A percentile compares a stretch with the other conserved stretches of the same genome.
phyloP scores from a whole-genome alignment of 2,797 vertebrate species.

The Sciurus vulgaris region DNA sequence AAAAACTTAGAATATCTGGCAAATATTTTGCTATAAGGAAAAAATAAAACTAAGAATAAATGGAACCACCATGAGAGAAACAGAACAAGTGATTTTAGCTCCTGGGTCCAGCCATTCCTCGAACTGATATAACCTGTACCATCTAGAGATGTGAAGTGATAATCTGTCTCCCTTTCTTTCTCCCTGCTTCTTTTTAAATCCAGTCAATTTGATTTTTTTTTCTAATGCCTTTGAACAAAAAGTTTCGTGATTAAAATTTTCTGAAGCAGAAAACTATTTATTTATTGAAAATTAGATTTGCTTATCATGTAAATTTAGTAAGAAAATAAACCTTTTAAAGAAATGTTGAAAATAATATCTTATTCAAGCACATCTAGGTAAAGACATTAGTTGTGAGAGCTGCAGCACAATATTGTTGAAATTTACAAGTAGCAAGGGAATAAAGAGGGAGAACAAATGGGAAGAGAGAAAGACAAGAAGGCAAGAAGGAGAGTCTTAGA shows the following conservation, averaged over 20 bases:
- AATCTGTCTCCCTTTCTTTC: background rate
- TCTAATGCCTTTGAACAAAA: conserved; percentile 12
- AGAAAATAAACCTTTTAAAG: conserved; percentile 45
- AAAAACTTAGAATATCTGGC: background rate
- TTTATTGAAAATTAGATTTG: conserved; percentile 49
- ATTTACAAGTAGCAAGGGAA: background rate
- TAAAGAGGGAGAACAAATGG: background rate
- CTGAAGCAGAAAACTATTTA: conserved; percentile 59
- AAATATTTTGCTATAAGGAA: background rate
- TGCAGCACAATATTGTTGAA: background rate
- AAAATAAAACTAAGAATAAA: background rate
- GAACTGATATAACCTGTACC: background rate
- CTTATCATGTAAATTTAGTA: conserved; percentile 19
- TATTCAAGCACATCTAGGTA: conserved; percentile 4
- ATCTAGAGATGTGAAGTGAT: background rate
- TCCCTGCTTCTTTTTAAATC: background rate
- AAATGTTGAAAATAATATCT: conserved; percentile 8
- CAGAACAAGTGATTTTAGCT: background rate
- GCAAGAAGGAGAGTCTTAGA: background rate
- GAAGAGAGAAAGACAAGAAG: background rate
- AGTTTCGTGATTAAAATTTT: background rate
- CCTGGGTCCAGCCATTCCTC: background rate
- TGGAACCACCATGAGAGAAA: background rate
- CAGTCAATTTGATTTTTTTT: background rate
- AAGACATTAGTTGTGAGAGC: background rate